Evolutionary conservation across 2,113 vertebrate species (phyloP).

Genomic region (Ornithorhynchus anatinus): DNA sequence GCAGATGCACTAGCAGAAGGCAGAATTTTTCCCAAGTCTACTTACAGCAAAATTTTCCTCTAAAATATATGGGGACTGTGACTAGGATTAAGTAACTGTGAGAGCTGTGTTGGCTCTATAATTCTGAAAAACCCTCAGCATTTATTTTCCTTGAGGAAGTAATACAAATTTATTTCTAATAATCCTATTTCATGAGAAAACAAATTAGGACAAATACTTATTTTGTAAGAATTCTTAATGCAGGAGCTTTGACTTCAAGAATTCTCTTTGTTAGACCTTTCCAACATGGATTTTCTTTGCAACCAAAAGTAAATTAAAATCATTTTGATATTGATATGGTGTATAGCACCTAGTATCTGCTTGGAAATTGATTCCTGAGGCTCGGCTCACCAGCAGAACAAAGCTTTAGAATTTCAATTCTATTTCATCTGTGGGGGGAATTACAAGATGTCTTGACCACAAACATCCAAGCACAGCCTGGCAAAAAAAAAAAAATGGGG

Average conservation of each 20-base stretch:
- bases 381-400: background rate
- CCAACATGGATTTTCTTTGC: background rate
- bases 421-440: background rate
- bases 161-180: background rate
- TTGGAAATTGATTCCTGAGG: conserved; percentile 24
- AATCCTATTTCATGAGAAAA: background rate
- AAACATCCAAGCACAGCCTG: background rate
- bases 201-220: background rate
- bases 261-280: background rate
- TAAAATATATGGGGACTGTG: rapidly evolving
- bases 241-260: background rate
- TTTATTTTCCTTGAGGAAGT: background rate
- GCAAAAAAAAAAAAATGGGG: background rate
- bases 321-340: background rate
- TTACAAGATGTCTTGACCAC: background rate
- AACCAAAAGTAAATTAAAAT: background rate
- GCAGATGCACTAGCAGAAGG: background rate
- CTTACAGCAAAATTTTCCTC: background rate
- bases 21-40: background rate
- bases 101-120: background rate
- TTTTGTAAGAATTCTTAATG: background rate
- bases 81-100: background rate
- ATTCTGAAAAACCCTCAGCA: background rate
- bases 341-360: background rate
- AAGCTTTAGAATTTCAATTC: conserved; percentile 1